Conservation (phyloP, 2,888 invertebrate species). For the Trichogramma evanescens region DNA sequence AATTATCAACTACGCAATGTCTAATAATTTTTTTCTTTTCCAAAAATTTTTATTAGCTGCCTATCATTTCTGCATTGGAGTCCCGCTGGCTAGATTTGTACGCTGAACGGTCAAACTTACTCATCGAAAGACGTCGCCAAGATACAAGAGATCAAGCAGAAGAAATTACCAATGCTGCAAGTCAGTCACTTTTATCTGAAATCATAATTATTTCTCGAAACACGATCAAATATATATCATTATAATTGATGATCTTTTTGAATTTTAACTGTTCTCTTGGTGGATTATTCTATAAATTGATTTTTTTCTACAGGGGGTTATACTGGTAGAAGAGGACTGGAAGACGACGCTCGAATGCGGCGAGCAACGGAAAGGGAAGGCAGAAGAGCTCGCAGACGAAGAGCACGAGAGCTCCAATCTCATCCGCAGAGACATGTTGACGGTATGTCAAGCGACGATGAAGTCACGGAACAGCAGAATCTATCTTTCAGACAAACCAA, state of each 20-base stretch:
- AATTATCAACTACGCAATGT: too few species aligned
- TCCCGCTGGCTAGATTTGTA: conserved; percentile 67
- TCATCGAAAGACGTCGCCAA: conserved; percentile 77
- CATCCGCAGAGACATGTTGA: conserved; percentile 65
- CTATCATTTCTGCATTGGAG: conserved; percentile 71
- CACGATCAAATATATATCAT: not conserved
- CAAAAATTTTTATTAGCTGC: conserved; percentile 51
- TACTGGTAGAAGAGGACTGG: conserved; percentile 46
- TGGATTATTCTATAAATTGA: not conserved
- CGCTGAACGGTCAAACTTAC: conserved; percentile 64
- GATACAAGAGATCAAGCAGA: conserved; percentile 93
- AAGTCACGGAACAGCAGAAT: conserved; percentile 77
- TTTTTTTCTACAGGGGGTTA: conserved; percentile 33
- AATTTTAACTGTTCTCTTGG: not conserved
- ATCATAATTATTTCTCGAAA: not conserved
- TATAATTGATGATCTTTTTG: not conserved
- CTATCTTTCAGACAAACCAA: conserved; percentile 57
- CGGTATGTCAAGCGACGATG: conserved; percentile 95
- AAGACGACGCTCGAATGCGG: conserved; percentile 66
- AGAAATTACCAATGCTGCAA: conserved; percentile 69
- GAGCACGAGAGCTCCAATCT: conserved; percentile 66
- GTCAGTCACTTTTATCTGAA: conserved; percentile 45
- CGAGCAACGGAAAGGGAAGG: conserved; percentile 89
- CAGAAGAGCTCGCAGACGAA: conserved; percentile 75
- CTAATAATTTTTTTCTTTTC: too few species aligned